Percentiles rank a stretch among this genome's conserved stretches.
phyloP scores from a whole-genome alignment of 2,888 invertebrate genomes.

The Sarcophaga carnaria region DNA sequence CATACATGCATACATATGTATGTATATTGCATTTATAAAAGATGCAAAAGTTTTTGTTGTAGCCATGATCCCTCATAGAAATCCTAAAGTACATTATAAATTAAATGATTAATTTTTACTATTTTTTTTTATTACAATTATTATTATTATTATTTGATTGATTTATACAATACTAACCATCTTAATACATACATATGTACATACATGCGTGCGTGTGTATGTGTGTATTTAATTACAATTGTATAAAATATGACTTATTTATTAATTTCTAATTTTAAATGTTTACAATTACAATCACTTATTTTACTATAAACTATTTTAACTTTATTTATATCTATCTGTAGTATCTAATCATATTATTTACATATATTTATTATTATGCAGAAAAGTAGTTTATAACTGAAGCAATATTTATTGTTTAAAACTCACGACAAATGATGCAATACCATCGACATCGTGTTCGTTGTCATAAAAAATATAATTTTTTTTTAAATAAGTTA shows the following conservation, averaged over 20 bases:
- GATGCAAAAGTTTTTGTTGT: constrained; percentile 66
- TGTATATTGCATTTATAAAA: constrained; percentile 62
- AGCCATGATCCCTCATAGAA: constrained; percentile 56
- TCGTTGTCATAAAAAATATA: no score
- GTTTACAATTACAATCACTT: neutral
- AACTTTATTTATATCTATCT: constrained; percentile 37
- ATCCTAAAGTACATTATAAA: constrained; percentile 56
- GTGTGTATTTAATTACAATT: constrained; percentile 7
- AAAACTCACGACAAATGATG: neutral
- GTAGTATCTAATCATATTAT: constrained; percentile 51
- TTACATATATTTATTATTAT: neutral
- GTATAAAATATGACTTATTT: constrained; percentile 19
- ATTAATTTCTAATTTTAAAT: neutral
- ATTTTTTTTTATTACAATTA: constrained; percentile 24
- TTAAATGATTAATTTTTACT: constrained; percentile 42
- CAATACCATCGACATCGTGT: neutral
- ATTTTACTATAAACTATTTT: constrained; percentile 34
- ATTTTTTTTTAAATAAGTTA: neutral
- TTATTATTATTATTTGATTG: constrained; percentile 10
- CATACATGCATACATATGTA: constrained; percentile 2
- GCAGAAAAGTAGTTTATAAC: neutral
- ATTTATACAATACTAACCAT: no score
- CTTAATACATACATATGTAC: no score
- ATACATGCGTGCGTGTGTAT: no score
- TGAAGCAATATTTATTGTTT: no score